A percentile compares a stretch with the other conserved stretches of the same genome.
These are phyloP conservation scores for Polypedilum pembai DNA, from an alignment of 1,140 invertebrate genomes.

Conservation along the genomic window DNA sequence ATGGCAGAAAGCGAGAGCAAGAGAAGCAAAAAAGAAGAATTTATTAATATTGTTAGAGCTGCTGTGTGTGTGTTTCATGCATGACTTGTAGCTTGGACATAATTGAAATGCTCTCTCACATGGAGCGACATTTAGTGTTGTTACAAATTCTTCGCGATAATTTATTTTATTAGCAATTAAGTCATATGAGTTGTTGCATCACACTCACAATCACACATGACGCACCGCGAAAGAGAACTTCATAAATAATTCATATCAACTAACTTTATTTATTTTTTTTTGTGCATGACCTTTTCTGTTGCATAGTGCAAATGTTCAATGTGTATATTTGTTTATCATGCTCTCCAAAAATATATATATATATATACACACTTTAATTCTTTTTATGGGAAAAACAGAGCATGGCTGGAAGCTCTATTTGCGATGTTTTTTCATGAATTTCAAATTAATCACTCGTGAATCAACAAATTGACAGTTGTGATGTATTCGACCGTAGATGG, in stretches of 20 bases:
- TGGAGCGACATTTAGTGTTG: not conserved
- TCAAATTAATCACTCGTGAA: too few species aligned
- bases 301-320: not conserved
- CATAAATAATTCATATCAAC: constrained; percentile 24
- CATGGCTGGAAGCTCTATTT: too few species aligned
- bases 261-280: not conserved
- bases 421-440: too few species aligned
- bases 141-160: not conserved
- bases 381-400: too few species aligned
- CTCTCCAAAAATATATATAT: too few species aligned
- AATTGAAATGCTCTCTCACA: constrained; percentile 11
- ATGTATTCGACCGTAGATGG: too few species aligned
- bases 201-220: too few species aligned
- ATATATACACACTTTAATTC: too few species aligned
- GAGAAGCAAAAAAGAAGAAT: not conserved
- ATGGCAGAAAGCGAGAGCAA: not conserved
- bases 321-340: too few species aligned
- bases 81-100: not conserved
- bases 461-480: too few species aligned
- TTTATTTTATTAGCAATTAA: not conserved
- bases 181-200: too few species aligned
- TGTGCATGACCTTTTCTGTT: constrained; percentile 13
- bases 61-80: not conserved
- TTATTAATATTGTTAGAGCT: not conserved
- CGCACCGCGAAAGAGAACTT: not conserved